These are phyloP conservation scores for Oceanites oceanicus DNA, from an alignment of 2,113 vertebrate species.

Conservation along the genomic window DNA sequence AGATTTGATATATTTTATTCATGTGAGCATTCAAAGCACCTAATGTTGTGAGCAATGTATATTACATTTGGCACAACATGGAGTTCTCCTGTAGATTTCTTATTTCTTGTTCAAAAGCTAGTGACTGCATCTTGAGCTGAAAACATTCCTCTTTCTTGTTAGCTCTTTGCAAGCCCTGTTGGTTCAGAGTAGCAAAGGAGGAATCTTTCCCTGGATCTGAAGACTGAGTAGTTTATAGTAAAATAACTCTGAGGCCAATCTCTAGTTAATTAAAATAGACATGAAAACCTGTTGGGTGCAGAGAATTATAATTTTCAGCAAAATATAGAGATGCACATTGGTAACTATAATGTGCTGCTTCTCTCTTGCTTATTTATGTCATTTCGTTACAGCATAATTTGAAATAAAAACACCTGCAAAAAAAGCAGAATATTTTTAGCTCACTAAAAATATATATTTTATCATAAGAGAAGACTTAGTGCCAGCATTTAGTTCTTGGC, in stretches of 20 bases:
- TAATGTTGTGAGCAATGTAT: not conserved
- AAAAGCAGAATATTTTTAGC: conserved; percentile 40
- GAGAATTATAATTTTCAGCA: conserved; percentile 4
- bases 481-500: conserved; percentile 24
- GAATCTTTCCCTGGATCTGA: not conserved
- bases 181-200: not conserved
- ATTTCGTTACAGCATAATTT: conserved; percentile 8
- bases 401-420: conserved; percentile 56
- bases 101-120: not conserved
- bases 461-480: conserved; percentile 1
- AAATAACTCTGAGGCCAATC: not conserved
- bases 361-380: conserved; percentile 11
- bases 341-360: not conserved
- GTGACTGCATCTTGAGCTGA: not conserved
- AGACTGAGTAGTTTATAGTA: not conserved
- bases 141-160: not conserved
- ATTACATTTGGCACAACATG: not conserved
- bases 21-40: not conserved
- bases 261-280: conserved; percentile 8
- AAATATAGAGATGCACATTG: not conserved
- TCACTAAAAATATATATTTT: conserved; percentile 41
- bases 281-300: not conserved
- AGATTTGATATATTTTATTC: conserved; percentile 37
- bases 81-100: not conserved
- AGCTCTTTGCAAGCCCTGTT: not conserved